Conservation (phyloP, 2,113 vertebrate genomes). For the Acanthisitta chloris region DNA sequence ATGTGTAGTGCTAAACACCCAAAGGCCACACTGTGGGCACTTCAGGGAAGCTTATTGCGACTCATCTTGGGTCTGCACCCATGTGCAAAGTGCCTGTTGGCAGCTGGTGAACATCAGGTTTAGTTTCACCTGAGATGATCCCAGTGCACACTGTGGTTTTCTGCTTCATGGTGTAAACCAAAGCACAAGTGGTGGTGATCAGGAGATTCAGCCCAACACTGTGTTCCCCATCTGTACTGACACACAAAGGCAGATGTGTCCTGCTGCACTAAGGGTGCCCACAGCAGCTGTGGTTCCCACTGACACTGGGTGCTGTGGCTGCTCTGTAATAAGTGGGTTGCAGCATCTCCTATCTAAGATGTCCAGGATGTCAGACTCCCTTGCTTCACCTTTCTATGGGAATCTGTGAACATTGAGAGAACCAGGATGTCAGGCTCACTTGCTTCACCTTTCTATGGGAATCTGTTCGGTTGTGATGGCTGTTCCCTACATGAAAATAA, state of each 20-base stretch:
- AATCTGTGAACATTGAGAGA: no score
- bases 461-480: not conserved
- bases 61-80: not conserved
- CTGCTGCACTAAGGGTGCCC: accelerated
- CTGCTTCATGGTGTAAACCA: not conserved
- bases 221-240: accelerated
- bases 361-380: not conserved
- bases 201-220: not conserved
- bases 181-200: not conserved
- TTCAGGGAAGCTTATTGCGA: not conserved
- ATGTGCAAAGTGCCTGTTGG: accelerated
- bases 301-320: not conserved
- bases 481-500: not conserved
- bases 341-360: accelerated
- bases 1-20: not conserved
- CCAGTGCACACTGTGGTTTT: not conserved
- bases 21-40: accelerated
- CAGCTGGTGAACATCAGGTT: not conserved
- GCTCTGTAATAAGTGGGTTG: accelerated
- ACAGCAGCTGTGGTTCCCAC: not conserved
- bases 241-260: not conserved
- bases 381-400: not conserved
- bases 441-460: not conserved
- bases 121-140: not conserved
- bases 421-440: not conserved